A percentile compares a stretch with the other conserved stretches of the same genome.
These are phyloP conservation scores for Rhinichthys osculus DNA, from an alignment of 2,797 vertebrate species.

Conservation along the genomic window DNA sequence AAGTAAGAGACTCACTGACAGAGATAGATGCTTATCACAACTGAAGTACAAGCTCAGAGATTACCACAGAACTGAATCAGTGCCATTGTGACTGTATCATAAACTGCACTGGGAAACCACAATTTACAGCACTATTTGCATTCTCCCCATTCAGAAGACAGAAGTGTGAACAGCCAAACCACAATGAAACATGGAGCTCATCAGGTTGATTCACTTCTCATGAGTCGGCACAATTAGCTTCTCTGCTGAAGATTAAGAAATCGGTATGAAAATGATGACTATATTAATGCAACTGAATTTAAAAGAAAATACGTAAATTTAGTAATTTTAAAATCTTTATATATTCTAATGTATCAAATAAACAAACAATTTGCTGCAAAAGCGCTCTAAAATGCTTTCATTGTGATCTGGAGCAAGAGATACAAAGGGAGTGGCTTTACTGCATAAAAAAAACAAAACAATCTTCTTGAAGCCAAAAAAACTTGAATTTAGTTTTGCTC, in stretches of 20 bases:
- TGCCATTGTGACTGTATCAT: neutral
- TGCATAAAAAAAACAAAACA: neutral
- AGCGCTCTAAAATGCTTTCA: too few species aligned
- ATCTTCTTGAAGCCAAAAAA: too few species aligned
- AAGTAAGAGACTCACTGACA: neutral
- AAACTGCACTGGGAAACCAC: neutral
- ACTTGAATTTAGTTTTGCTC: too few species aligned
- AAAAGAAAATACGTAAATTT: too few species aligned
- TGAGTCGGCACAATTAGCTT: too few species aligned
- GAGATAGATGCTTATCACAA: neutral
- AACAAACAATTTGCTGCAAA: neutral
- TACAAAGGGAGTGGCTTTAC: neutral
- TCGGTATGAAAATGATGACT: neutral
- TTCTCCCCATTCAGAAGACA: too few species aligned
- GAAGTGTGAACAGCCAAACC: neutral
- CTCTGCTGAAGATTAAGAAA: neutral
- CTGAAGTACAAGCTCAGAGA: neutral
- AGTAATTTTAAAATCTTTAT: too few species aligned
- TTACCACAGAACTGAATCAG: neutral
- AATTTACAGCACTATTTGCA: conserved; percentile 12
- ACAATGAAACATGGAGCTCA: neutral
- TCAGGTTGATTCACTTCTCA: neutral
- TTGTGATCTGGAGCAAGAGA: neutral
- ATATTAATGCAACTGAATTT: neutral
- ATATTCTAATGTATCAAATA: neutral